Conservation (phyloP, 2,797 vertebrate genomes). For the Thaleichthys pacificus region DNA sequence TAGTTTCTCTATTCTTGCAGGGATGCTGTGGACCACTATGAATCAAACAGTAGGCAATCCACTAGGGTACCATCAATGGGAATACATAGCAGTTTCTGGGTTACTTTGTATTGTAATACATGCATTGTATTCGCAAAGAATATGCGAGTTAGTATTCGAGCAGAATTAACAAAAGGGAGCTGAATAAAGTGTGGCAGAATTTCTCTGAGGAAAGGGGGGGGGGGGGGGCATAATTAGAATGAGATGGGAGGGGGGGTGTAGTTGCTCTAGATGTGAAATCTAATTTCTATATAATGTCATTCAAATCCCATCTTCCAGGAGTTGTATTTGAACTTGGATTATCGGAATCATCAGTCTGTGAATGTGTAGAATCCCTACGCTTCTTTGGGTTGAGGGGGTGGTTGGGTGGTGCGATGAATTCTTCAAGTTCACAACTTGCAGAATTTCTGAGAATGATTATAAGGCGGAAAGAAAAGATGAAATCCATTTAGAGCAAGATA, state of each 20-base stretch:
- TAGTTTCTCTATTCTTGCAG: slow-evolving; percentile 35
- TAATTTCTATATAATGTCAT: slow-evolving; percentile 79
- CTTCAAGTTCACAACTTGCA: slow-evolving; percentile 58
- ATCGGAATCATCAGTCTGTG: slow-evolving; percentile 72
- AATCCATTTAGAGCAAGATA: slow-evolving; percentile 68
- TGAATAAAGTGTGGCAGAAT: slow-evolving; percentile 57
- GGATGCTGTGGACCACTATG: slow-evolving; percentile 52
- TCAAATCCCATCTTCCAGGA: slow-evolving; percentile 75
- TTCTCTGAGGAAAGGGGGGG: slow-evolving; percentile 36
- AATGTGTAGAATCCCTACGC: slow-evolving; percentile 64
- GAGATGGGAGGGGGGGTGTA: slow-evolving; percentile 67
- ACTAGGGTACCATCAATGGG: slow-evolving; percentile 65
- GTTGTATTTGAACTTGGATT: slow-evolving; percentile 76
- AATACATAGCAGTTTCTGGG: slow-evolving; percentile 65
- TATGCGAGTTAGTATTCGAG: slow-evolving; percentile 69
- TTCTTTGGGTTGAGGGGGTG: slow-evolving; percentile 23
- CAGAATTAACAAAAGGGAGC: slow-evolving; percentile 68
- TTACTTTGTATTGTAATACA: slow-evolving; percentile 75
- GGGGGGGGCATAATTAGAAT: slow-evolving; percentile 68
- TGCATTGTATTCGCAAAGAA: slow-evolving; percentile 69
- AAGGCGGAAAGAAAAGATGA: slow-evolving; percentile 54
- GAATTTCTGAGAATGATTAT: slow-evolving; percentile 57
- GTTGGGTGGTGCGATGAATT: slow-evolving; percentile 37
- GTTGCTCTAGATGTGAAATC: slow-evolving; percentile 73
- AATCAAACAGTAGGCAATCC: slow-evolving; percentile 68